These are phyloP conservation scores for Lepidostoma basale DNA, from an alignment of 1,140 invertebrate genomes.

Conservation along the genomic window DNA sequence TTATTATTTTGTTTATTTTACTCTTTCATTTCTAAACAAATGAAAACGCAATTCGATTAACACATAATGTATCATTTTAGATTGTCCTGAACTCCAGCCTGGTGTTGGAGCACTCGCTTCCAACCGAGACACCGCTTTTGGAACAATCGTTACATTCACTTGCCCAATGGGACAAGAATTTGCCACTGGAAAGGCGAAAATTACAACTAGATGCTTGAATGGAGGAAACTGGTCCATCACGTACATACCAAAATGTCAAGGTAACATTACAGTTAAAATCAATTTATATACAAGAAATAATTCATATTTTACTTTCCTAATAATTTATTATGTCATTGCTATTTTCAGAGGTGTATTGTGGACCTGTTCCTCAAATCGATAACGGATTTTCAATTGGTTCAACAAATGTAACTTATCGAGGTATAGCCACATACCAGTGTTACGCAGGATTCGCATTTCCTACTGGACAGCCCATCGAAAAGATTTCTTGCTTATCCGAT, in stretches of 20 bases:
- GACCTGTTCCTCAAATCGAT: conserved; percentile 95
- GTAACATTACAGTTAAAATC: conserved; percentile 58
- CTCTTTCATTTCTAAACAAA: neutral
- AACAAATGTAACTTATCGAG: conserved; percentile 92
- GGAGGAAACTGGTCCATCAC: conserved; percentile 93
- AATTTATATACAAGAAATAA: too few relatives aligned
- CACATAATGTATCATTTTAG: conserved; percentile 59
- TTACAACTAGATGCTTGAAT: conserved; percentile 83
- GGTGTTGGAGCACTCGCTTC: conserved; percentile 88
- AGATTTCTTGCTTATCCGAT: conserved; percentile 85
- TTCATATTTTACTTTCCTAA: neutral
- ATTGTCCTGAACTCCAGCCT: conserved; percentile 84
- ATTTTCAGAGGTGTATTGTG: conserved; percentile 89
- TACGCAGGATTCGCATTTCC: conserved; percentile 96
- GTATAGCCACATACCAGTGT: conserved; percentile 93
- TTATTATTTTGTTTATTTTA: conserved; percentile 6
- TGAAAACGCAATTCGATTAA: neutral
- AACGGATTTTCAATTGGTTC: conserved; percentile 96
- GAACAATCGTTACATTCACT: conserved; percentile 86
- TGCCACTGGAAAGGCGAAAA: conserved; percentile 83
- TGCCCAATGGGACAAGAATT: conserved; percentile 95
- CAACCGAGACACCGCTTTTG: conserved; percentile 90
- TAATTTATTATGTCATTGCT: neutral
- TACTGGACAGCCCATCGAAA: conserved; percentile 84
- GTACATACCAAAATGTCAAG: conserved; percentile 94